Evolutionary conservation across 2,113 vertebrate species (phyloP).

Genomic region (Prionailurus bengalensis): DNA sequence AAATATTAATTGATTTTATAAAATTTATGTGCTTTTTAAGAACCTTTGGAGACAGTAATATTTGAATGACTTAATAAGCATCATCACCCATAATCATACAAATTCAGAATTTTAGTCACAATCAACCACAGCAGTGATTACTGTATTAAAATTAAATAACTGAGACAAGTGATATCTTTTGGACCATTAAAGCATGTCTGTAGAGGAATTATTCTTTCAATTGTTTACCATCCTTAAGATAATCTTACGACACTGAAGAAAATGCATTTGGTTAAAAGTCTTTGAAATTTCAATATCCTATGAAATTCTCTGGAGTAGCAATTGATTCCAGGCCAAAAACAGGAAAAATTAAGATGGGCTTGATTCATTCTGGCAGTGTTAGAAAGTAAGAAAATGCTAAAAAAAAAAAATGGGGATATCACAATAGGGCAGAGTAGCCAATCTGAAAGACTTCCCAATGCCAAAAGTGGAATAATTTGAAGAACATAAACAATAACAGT

Average conservation of each 20-base stretch:
- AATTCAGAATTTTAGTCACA: constrained; percentile 67
- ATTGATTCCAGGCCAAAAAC: background rate
- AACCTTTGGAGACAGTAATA: background rate
- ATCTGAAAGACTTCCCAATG: background rate
- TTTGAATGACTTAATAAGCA: background rate
- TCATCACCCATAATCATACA: background rate
- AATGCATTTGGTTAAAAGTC: constrained; percentile 26
- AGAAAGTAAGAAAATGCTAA: background rate
- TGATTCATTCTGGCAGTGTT: background rate
- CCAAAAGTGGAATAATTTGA: background rate
- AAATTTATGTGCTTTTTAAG: background rate
- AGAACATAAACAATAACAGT: background rate
- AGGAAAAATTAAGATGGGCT: background rate
- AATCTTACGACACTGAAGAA: background rate
- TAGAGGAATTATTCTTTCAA: background rate
- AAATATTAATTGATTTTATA: background rate
- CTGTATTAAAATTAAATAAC: constrained; percentile 59
- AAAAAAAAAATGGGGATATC: background rate
- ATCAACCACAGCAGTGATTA: background rate
- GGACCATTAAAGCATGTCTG: constrained; percentile 57
- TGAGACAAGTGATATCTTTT: constrained; percentile 59
- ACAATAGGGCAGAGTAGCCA: background rate
- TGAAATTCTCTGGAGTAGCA: background rate
- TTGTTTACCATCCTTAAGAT: background rate
- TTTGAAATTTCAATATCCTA: background rate